Evolutionary conservation across 2,888 invertebrate species (phyloP).

Genomic region (Eupithecia dodoneata): DNA sequence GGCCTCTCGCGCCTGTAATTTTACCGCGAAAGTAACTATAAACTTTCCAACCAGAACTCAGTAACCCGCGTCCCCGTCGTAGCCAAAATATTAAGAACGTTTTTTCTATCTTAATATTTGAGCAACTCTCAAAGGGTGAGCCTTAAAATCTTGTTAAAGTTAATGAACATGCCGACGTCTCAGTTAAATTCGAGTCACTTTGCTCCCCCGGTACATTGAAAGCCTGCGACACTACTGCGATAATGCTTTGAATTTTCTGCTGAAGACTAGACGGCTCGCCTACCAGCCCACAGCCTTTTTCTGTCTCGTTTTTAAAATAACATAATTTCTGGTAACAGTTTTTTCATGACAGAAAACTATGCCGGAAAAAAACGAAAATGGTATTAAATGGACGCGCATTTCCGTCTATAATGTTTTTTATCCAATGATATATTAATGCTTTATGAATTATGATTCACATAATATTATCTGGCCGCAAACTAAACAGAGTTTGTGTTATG

Average conservation of each 20-base stretch:
- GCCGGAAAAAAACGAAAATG: background rate
- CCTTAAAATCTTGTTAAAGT: slow-evolving; percentile 75
- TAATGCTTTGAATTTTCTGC: slow-evolving; percentile 41
- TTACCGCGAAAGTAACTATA: background rate
- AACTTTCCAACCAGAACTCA: background rate
- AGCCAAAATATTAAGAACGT: slow-evolving; percentile 33
- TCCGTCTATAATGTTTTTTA: no score
- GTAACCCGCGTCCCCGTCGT: no score
- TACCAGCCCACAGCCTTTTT: background rate
- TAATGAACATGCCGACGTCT: slow-evolving; percentile 77
- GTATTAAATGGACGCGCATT: no score
- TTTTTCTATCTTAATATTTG: slow-evolving; percentile 70
- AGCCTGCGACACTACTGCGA: slow-evolving; percentile 42
- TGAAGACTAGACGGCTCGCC: background rate
- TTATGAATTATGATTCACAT: background rate
- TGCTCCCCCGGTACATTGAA: slow-evolving; percentile 48
- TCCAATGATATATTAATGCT: background rate
- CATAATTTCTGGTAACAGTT: background rate
- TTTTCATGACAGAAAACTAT: background rate
- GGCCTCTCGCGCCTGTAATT: background rate
- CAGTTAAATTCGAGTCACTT: slow-evolving; percentile 69
- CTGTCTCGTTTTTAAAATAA: background rate
- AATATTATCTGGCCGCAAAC: background rate
- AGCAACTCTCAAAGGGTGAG: slow-evolving; percentile 68
- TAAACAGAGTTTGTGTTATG: background rate